Evolutionary conservation across 1,140 invertebrate species (phyloP).

Genomic region (Drosophila yakuba): DNA sequence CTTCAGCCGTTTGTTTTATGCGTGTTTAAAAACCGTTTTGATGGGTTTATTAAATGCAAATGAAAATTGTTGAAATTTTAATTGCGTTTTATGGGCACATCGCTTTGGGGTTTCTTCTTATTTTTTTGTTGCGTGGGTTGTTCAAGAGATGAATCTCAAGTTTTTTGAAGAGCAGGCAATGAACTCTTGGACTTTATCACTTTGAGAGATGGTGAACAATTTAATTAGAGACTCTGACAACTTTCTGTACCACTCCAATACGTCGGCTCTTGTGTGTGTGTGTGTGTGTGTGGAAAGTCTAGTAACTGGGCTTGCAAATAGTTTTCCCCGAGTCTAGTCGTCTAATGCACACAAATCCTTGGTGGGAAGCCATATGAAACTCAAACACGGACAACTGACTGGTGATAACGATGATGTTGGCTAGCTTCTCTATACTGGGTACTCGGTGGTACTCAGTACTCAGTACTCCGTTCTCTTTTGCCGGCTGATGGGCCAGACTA

Average conservation of each 20-base stretch:
- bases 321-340: conserved; percentile 25
- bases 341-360: conserved; percentile 75
- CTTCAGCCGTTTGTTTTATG: conserved; percentile 32
- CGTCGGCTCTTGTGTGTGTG: neutral
- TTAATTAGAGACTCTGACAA: conserved; percentile 47
- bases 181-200: conserved; percentile 45
- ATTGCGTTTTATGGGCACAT: conserved; percentile 68
- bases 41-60: conserved; percentile 82
- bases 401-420: conserved; percentile 78
- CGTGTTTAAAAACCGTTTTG: conserved; percentile 52
- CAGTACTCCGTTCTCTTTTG: conserved; percentile 1
- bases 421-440: conserved; percentile 27
- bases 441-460: too few species aligned
- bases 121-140: neutral
- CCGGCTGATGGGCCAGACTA: conserved; percentile 23
- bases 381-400: conserved; percentile 67
- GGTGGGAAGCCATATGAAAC: conserved; percentile 73
- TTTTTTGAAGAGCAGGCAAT: conserved; percentile 17
- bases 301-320: conserved; percentile 29
- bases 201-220: conserved; percentile 35
- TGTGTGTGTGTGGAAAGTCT: conserved; percentile 6
- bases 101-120: conserved; percentile 2
- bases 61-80: conserved; percentile 78
- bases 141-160: conserved; percentile 8
- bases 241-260: conserved; percentile 17